phyloP scores from a whole-genome alignment of 2,888 invertebrate species.

The Netelia melanura region DNA sequence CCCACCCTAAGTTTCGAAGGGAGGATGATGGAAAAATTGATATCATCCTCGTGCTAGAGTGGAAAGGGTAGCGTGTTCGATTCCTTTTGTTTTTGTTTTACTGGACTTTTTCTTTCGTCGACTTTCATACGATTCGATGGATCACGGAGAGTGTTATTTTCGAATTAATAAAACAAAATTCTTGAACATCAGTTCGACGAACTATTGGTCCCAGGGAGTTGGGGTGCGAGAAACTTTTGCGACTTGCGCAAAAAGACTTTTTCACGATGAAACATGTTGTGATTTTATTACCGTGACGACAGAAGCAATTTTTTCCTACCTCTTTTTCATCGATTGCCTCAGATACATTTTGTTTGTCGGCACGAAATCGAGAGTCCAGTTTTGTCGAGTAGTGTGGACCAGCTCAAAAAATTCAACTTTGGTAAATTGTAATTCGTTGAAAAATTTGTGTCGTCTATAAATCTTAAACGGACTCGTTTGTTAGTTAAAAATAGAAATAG shows the following conservation, averaged over 20 bases:
- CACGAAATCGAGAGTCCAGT: no score
- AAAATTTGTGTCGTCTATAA: no score
- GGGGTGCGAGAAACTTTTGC: neutral
- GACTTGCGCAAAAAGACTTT: constrained; percentile 25
- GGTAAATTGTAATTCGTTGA: no score
- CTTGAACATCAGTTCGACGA: neutral
- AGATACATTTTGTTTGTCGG: neutral
- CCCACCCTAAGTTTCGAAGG: neutral
- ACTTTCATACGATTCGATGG: neutral
- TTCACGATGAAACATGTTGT: constrained; percentile 10
- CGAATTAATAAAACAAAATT: constrained; percentile 5
- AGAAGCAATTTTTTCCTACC: neutral
- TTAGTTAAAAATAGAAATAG: no score
- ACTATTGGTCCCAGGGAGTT: neutral
- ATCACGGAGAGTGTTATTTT: neutral
- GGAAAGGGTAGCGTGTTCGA: neutral
- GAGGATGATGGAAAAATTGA: neutral
- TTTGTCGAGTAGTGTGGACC: no score
- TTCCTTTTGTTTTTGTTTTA: neutral
- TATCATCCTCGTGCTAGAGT: neutral
- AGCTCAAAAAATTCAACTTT: no score
- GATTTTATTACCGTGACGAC: constrained; percentile 23
- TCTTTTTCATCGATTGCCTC: constrained; percentile 16
- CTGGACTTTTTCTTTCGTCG: neutral
- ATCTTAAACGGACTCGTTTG: no score